Evolutionary conservation across 2,797 vertebrate genomes (phyloP), one percentile per base, ranked within the genome.

Genomic region (Podargus strigoides): DNA sequence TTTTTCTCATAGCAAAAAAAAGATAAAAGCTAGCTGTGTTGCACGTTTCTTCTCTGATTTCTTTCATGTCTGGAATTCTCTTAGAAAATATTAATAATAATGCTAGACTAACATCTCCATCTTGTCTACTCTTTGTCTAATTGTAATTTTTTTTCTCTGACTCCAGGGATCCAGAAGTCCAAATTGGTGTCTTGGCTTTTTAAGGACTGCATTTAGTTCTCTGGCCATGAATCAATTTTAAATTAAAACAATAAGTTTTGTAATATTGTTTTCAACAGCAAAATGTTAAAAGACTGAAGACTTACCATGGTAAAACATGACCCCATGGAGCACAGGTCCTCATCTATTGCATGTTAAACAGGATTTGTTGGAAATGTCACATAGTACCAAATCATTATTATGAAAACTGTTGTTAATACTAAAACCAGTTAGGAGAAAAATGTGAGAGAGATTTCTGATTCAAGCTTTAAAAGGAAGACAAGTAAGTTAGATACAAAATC

Each of bases 61-160:
- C 85, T 95, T 96, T 96, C 53, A 85, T 93, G 53, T 95, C 92
- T 95, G 91, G 76, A 76, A 39, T 74, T 87, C 20, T 41, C 81
- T 93, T 92, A 87, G 72, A 92, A 90, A 93, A 84, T 82, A 42
- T 79, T 89, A 77, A 68, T 93, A 93, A 53, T 60, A 85, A 72
- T 26, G 56, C 10, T 63, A 55, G 59, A 55, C n/a, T 52, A 87
- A 75, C 34, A 47, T 72, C 39, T 87, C 77, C 62, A 32, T 90
- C 66, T 83, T 87, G 55, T 70, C 27, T 69, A 28, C 85, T 80
- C n/a, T 59, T 87, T 79, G 11, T 59, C 30, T 88, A 58, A 90
- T 66, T 75, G 10, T 50, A 12, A 42, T 62, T 4, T 81, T 85
- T 95, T 80, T 80, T 49, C 22, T 75, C 36, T 52, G 26, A 28